Conservation (phyloP, 2,113 vertebrate species). For the Boleophthalmus pectinirostris region DNA sequence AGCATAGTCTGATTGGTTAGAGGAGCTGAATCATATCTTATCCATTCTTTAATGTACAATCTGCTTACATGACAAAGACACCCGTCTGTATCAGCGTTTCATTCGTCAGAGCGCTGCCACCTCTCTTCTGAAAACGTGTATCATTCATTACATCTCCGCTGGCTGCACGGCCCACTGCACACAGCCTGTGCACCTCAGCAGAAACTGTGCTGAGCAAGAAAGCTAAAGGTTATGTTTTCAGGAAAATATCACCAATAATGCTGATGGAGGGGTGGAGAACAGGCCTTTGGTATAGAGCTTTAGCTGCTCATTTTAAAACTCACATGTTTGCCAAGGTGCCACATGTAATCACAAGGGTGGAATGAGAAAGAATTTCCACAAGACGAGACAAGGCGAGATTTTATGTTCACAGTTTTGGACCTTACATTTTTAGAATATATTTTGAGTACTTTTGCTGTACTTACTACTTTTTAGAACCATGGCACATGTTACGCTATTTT, state of each 20-base stretch:
- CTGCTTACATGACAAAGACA: constrained; percentile 4
- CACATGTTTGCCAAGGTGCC: constrained; percentile 12
- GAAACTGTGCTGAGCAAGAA: constrained; percentile 39
- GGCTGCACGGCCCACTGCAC: constrained; percentile 1
- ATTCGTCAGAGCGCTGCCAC: constrained; percentile 13
- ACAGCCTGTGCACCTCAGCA: constrained; percentile 31
- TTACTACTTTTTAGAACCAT: too few relatives aligned
- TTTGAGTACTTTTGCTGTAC: too few relatives aligned
- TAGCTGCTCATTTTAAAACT: constrained; percentile 1
- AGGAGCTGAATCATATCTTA: background rate
- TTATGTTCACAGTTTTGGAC: too few relatives aligned
- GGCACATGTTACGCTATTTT: too few relatives aligned
- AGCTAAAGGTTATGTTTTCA: constrained; percentile 37
- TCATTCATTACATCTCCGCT: constrained; percentile 24
- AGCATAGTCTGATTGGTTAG: background rate
- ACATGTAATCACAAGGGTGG: background rate
- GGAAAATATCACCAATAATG: constrained; percentile 23
- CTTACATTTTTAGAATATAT: too few relatives aligned
- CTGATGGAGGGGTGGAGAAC: constrained; percentile 15
- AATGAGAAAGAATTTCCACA: too few relatives aligned
- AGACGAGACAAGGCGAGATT: too few relatives aligned
- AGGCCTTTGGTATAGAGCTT: background rate
- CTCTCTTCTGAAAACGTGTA: constrained; percentile 4
- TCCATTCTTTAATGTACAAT: background rate
- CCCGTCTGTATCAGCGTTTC: constrained; percentile 2